phyloP scores from a whole-genome alignment of 1,140 invertebrate genomes.

The Parapsyche elsis region DNA sequence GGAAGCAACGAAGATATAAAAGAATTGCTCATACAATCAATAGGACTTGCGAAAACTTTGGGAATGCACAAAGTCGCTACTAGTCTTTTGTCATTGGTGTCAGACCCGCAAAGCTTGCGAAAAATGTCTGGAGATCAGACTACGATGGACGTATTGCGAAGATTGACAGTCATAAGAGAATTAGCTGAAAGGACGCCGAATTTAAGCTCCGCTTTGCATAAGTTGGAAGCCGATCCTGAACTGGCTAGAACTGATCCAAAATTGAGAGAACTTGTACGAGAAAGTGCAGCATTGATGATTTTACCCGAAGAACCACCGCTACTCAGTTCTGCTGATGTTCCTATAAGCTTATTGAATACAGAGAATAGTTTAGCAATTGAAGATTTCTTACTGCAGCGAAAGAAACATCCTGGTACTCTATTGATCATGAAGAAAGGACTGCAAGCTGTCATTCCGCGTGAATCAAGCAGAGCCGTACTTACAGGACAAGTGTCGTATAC shows the following conservation, averaged over 20 bases:
- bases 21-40: constrained; percentile 73
- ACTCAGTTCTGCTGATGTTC: constrained; percentile 75
- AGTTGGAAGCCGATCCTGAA: constrained; percentile 74
- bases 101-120: constrained; percentile 70
- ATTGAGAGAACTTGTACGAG: constrained; percentile 74
- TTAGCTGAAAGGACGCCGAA: constrained; percentile 75
- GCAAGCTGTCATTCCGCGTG: constrained; percentile 81
- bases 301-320: constrained; percentile 72
- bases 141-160: constrained; percentile 75
- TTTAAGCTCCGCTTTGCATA: constrained; percentile 70
- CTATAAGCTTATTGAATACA: constrained; percentile 71
- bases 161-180: constrained; percentile 78
- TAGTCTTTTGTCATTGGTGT: constrained; percentile 70
- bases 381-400: constrained; percentile 75
- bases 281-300: constrained; percentile 78
- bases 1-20: constrained; percentile 66
- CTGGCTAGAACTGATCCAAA: constrained; percentile 74
- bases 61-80: constrained; percentile 74
- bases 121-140: constrained; percentile 71
- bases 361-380: constrained; percentile 80
- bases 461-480: constrained; percentile 77
- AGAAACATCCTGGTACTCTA: constrained; percentile 71
- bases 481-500: constrained; percentile 81
- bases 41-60: constrained; percentile 76
- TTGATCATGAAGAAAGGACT: constrained; percentile 80